These are phyloP conservation scores for Rambutsinella grinnellia DNA, from an alignment of 2,888 invertebrate species.

Conservation along the genomic window DNA sequence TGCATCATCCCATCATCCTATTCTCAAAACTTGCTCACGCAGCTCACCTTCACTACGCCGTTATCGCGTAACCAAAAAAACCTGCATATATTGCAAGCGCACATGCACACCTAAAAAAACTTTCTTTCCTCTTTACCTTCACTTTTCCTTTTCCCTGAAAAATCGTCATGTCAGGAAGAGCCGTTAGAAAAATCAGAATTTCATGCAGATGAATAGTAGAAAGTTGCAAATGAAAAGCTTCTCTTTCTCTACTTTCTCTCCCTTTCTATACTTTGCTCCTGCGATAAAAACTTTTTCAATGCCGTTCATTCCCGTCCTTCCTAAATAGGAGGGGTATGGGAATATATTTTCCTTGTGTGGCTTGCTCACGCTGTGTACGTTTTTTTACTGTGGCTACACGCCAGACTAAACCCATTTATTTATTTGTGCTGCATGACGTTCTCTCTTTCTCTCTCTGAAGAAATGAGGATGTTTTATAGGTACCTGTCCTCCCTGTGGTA, in stretches of 20 bases:
- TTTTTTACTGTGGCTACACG: background rate
- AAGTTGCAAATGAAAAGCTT: slow-evolving; percentile 62
- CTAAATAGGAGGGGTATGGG: background rate
- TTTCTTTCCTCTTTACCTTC: slow-evolving; percentile 3
- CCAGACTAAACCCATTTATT: slow-evolving; percentile 15
- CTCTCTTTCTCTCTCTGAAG: background rate
- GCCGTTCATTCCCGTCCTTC: background rate
- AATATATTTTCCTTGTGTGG: no score
- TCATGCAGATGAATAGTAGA: slow-evolving; percentile 64
- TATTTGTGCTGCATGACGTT: slow-evolving; percentile 28
- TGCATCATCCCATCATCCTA: background rate
- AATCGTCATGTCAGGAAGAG: slow-evolving; percentile 60
- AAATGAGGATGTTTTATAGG: background rate
- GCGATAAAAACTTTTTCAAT: background rate
- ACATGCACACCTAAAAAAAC: no score
- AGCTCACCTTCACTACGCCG: background rate
- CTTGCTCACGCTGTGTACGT: slow-evolving; percentile 3
- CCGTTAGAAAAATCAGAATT: slow-evolving; percentile 63
- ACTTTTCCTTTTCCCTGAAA: slow-evolving; percentile 37
- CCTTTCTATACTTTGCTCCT: slow-evolving; percentile 7
- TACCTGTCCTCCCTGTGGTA: background rate
- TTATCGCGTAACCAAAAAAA: no score
- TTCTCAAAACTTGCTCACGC: background rate
- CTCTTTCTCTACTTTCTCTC: slow-evolving; percentile 34
- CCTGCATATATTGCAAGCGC: no score